Conservation (phyloP, 1,140 invertebrate species). For the Calycopis cecrops region DNA sequence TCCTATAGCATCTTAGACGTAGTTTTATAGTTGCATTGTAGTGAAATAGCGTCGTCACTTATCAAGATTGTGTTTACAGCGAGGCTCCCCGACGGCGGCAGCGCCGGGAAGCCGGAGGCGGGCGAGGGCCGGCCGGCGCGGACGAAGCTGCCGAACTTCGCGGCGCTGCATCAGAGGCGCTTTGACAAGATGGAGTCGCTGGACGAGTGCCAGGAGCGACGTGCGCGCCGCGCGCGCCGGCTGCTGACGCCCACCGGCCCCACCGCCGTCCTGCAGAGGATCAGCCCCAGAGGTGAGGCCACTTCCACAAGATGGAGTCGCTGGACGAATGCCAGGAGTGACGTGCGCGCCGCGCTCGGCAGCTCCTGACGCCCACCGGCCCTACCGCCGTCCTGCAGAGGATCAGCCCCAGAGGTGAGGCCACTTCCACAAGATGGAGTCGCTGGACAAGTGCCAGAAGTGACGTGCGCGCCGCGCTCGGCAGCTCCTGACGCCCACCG, state of each 20-base stretch:
- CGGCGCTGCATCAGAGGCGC: conserved; percentile 77
- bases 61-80: conserved; percentile 26
- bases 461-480: conserved; percentile 71
- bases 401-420: conserved; percentile 43
- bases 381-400: conserved; percentile 27
- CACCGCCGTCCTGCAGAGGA: conserved; percentile 29
- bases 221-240: conserved; percentile 67
- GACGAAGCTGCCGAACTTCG: conserved; percentile 79
- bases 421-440: conserved; percentile 25
- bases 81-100: conserved; percentile 24
- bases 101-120: conserved; percentile 13
- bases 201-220: conserved; percentile 74
- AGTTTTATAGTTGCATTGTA: too few relatives aligned
- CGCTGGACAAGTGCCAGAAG: conserved; percentile 75
- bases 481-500: conserved; percentile 49
- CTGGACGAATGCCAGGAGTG: conserved; percentile 75
- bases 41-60: too few relatives aligned
- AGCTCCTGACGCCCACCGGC: conserved; percentile 47
- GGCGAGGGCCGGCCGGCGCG: conserved; percentile 28
- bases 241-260: conserved; percentile 45
- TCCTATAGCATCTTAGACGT: too few relatives aligned
- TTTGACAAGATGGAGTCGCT: conserved; percentile 80
- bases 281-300: conserved; percentile 40
- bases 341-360: conserved; percentile 70
- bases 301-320: conserved; percentile 35